Evolutionary conservation across 1,140 invertebrate species (phyloP), one percentile per base, ranked within the genome.

Genomic region (Meloidogyne floridensis): DNA sequence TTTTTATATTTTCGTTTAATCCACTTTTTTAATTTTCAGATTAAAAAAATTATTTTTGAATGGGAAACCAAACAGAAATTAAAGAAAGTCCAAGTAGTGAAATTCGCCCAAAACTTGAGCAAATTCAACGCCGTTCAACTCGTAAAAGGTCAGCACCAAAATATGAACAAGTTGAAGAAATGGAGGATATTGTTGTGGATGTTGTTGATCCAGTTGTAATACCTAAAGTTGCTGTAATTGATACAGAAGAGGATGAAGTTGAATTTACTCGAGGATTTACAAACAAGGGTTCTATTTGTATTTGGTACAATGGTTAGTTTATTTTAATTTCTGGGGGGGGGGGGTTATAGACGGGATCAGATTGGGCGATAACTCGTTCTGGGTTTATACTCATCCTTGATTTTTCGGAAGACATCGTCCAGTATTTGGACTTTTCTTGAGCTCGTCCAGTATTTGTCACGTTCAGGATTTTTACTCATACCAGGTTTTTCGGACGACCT

Each of bases 251-350:
- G n/a, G 53, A 59, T 6, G 32, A 42, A 53, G 53, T 77, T 73
- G 53, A 77, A 47, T 77, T 77, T 72, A 43, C 32, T 75, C 75
- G 32, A 72, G 69, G 69, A 53, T 5, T 47, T 5, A 72, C 53
- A 4, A 73, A 42, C n/a, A 59, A 54, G 18, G 76, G 69, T 0
- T 15, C 32, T 47, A 15, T n/a, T 72, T 59, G 76, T 54, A 43
- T 59, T n/a, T 77, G 76, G 53, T 18, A 77, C 2, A 77, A 54
- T 15, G 76, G 69, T 59, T 65, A 47, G 47, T 65, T 11, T n/a
- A 7, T 18, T 65, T 65, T 59, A 59, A 11, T 15, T 32, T 32
- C 32, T 32, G 32, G 32, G 32, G 32, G 32, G 32, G 32, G 32
- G 32, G 32, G 32, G 32, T 32, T 32, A 32, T 32, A 2, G 32